These are phyloP conservation scores for Eilema caniola DNA, from an alignment of 2,888 invertebrate species.

Conservation along the genomic window DNA sequence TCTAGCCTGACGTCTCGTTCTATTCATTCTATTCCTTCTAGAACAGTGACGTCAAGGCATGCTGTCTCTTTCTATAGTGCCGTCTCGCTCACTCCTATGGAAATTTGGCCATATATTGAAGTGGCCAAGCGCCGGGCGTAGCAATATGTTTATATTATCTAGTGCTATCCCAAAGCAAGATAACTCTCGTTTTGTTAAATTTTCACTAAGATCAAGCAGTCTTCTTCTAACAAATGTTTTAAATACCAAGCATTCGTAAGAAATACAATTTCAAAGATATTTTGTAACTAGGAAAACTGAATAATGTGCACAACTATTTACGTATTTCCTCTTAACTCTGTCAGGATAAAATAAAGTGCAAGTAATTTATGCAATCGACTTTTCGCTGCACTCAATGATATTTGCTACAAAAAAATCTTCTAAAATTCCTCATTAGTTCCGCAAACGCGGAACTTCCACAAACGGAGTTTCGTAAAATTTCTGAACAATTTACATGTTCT, in stretches of 20 bases:
- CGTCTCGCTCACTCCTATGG: no score
- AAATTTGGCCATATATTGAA: no score
- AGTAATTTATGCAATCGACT: constrained; percentile 30
- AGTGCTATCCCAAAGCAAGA: background rate
- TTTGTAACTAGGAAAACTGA: constrained; percentile 24
- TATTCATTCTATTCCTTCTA: no score
- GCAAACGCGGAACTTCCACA: constrained; percentile 19
- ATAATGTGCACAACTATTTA: constrained; percentile 35
- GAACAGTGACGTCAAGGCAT: no score
- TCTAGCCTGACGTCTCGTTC: no score
- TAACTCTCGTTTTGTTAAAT: background rate
- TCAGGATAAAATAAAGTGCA: constrained; percentile 34
- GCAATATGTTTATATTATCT: no score
- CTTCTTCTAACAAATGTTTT: background rate
- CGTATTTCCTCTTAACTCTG: constrained; percentile 27
- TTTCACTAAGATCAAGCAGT: background rate
- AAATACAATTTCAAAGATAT: background rate
- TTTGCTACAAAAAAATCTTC: constrained; percentile 28
- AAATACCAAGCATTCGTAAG: background rate
- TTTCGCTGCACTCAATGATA: constrained; percentile 16
- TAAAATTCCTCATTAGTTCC: constrained; percentile 24
- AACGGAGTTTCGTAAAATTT: constrained; percentile 37
- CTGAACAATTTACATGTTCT: constrained; percentile 39
- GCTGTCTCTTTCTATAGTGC: no score
- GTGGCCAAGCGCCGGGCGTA: no score